A percentile compares a stretch with the other conserved stretches of the same genome.
Evolutionary conservation across 2,113 vertebrate species (phyloP).

Genomic region (Upupa epops): DNA sequence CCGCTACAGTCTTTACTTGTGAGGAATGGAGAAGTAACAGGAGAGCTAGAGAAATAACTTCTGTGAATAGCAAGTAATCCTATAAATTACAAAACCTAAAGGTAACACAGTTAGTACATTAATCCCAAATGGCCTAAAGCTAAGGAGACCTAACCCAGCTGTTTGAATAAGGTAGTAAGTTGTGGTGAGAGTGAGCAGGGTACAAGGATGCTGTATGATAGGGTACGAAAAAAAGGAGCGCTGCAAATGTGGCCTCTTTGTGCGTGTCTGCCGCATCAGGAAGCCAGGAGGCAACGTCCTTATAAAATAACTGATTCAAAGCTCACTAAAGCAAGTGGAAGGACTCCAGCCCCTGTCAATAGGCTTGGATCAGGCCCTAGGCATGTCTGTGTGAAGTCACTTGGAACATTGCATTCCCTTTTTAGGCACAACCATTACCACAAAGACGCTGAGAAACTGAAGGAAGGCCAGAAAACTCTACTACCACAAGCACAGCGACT

Average conservation of each 20-base stretch:
- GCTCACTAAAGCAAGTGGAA: constrained; percentile 60
- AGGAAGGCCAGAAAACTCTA: constrained; percentile 55
- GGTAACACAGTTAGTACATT: not conserved
- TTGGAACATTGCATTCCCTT: constrained; percentile 67
- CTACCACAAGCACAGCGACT: constrained; percentile 21
- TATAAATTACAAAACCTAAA: not conserved
- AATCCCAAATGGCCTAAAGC: not conserved
- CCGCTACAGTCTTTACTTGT: not conserved
- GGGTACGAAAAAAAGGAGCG: not conserved
- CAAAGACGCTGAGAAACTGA: constrained; percentile 55
- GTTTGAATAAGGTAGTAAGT: not conserved
- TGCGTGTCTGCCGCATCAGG: not conserved
- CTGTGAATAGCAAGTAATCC: not conserved
- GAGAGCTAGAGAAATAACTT: not conserved
- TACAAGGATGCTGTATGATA: not conserved
- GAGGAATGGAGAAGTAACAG: not conserved
- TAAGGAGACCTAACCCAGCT: not conserved
- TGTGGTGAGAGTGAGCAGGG: not conserved
- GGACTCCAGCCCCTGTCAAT: constrained; percentile 55
- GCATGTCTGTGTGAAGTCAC: constrained; percentile 66
- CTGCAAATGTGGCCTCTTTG: constrained; percentile 48
- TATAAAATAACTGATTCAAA: constrained; percentile 61
- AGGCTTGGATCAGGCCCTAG: constrained; percentile 64
- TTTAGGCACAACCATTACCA: constrained; percentile 58
- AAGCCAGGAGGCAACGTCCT: constrained; percentile 60